Evolutionary conservation across 1,140 invertebrate genomes (phyloP), one percentile per base, ranked within the genome.

Genomic region (Notospermus geniculatus): DNA sequence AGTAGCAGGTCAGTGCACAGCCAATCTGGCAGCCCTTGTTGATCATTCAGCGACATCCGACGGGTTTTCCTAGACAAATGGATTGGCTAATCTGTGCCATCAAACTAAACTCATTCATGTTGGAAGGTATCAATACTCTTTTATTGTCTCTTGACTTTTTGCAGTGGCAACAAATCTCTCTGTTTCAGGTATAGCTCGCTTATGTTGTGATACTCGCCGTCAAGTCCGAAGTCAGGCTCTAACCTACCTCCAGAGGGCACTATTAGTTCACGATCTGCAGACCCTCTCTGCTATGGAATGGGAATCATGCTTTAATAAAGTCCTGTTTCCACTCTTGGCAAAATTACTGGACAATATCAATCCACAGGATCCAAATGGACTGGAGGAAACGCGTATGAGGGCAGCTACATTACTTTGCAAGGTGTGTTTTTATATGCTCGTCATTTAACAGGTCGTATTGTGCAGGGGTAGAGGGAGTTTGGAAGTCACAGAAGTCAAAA

Each of bases 331-430:
- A 1, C 82, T 99, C n/a, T 82, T 98, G 46, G 85, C 88, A 60
- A 86, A 92, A 62, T 81, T 93, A 30, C 81, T 94, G 4, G 89
- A 91, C 58, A 78, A 74, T 63, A 77, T 78, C 25, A 77, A 78
- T 56, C 72, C 81, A 0, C 62, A 87, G 87, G 83, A 87, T 84
- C 79, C 80, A 0, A 72, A 83, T 0, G 86, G 88, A 0, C 84
- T 93, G 67, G 91, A 94, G 74, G 83, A 85, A 64, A 87, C 86
- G 1, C 66, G 92, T 70, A 90, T 94, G 76, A 83, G 93, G 62
- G 92, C 90, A 0, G 90, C 91, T 0, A 95, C 93, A 65, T 85
- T 98, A 5, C 85, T 97, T 54, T 95, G 92, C 60, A 97, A 97
- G 85, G 92, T 91, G 64, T n/a, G n/a, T n/a, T n/a, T n/a, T n/a